Conservation (phyloP, 64 coral and sea anemone genomes). For the Stichodactyla mertensii region DNA sequence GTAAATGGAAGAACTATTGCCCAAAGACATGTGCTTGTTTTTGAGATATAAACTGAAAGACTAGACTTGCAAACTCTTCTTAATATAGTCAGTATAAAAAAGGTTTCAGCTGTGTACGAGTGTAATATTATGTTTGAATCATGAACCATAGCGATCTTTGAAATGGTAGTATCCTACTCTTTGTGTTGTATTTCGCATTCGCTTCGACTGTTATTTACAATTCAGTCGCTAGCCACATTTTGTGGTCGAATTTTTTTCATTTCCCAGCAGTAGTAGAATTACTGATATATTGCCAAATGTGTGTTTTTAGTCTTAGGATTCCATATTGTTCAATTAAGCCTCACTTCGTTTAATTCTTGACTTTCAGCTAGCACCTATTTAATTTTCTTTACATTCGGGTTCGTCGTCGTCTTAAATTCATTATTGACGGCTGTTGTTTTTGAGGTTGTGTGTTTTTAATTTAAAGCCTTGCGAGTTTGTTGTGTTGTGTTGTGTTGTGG, state of each 20-base stretch:
- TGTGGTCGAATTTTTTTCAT: conserved; percentile 16
- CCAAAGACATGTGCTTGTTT: conserved; percentile 9
- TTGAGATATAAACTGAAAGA: neutral
- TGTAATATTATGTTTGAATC: neutral
- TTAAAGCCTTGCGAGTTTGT: neutral
- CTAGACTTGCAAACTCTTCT: neutral
- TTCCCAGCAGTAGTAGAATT: neutral
- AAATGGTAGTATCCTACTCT: conserved; percentile 1
- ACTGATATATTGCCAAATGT: neutral
- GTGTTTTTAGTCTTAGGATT: neutral
- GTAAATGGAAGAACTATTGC: neutral
- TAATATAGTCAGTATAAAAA: neutral
- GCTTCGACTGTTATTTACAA: neutral
- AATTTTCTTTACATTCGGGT: conserved; percentile 8
- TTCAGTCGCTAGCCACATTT: conserved; percentile 12
- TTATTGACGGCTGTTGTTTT: conserved; percentile 16
- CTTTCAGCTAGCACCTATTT: conserved; percentile 14
- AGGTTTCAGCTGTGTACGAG: neutral
- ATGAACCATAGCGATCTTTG: neutral
- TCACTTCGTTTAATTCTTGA: neutral
- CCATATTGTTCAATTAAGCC: neutral
- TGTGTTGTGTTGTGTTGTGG: conserved; percentile 25
- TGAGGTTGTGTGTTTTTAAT: conserved; percentile 14
- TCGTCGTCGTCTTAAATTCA: neutral
- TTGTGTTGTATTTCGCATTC: neutral